phyloP scores from a whole-genome alignment of 2,797 vertebrate genomes.

The Coendou prehensilis region DNA sequence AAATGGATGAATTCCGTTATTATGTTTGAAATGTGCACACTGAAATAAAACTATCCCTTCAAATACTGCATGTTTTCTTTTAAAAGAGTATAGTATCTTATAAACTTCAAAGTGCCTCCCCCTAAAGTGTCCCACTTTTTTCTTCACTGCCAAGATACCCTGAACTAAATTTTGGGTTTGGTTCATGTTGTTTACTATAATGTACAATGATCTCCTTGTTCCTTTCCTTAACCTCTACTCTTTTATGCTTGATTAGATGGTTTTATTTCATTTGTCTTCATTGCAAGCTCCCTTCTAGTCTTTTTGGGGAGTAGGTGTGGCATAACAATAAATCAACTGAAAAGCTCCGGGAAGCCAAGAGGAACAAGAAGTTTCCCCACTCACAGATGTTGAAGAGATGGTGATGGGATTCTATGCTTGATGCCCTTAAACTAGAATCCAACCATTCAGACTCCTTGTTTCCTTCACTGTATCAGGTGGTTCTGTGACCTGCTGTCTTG shows the following conservation, averaged over 20 bases:
- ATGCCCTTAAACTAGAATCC: neutral
- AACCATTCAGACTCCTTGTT: neutral
- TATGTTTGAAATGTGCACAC: neutral
- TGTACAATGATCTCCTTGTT: neutral
- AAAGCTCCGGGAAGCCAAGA: neutral
- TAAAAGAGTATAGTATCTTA: neutral
- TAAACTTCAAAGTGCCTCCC: neutral
- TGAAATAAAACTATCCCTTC: conserved; percentile 16
- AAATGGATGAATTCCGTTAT: neutral
- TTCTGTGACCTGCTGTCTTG: neutral
- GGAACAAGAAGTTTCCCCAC: neutral
- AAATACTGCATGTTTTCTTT: neutral
- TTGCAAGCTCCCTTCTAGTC: neutral
- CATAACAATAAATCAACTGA: neutral
- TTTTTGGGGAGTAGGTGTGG: neutral
- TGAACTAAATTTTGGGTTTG: neutral
- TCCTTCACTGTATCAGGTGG: neutral
- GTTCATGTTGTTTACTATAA: neutral
- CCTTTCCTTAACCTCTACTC: neutral
- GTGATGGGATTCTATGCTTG: neutral
- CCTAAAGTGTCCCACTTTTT: neutral
- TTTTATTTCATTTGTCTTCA: neutral
- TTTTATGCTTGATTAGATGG: neutral
- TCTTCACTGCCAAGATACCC: neutral
- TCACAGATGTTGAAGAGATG: neutral